Base-by-base conservation (phyloP, 2,888 invertebrate genomes). In the Orthosia gracilis region DNA sequence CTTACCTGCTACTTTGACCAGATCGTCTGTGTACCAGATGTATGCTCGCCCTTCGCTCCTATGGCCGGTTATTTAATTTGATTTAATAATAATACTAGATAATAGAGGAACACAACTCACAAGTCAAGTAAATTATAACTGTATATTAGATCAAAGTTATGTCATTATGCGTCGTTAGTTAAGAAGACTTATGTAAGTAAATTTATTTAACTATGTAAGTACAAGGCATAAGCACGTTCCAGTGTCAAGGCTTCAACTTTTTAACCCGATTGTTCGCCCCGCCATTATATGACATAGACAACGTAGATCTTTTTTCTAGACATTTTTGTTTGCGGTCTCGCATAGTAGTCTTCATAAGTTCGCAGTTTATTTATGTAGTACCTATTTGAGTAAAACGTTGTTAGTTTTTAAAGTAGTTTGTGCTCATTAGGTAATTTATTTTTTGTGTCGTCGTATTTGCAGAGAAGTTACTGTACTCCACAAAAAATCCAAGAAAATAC, bases 221-320 rank as follows among this genome's bases (percentile, higher is more conserved):
- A 77, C 54, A 69, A 69, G 64, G 54, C 55, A 81, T 55, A 47
- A 69, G 17, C 82, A 75, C 66, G 82, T 72, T 73, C 69, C 78
- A 85, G 69, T 79, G 85, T 83, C 87, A 86, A 86, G 87, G 85
- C 47, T 70, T 31, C 55, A 26, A 47, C 13, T 73, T 74, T 73
- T 67, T 74, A 76, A 59, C 50, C 54, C 61, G 54, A 52, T 47
- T 71, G 76, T 73, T 21, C 49, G 26, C 76, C 67, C 62, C 21
- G 58, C 70, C 55, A 80, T 69, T 54, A 64, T 13, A 47, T 7
- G 55, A 18, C 55, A 78, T 63, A 65, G 62, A 63, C 61, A 64
- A 63, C 0, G 58, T 62, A 54, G 23, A 50, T n/a, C 26, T 57
- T 21, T 15, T 59, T 47, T 47, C 5, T 65, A 47, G 23, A 59